phyloP scores from a whole-genome alignment of 1,140 invertebrate genomes.

The Orius insidiosus region DNA sequence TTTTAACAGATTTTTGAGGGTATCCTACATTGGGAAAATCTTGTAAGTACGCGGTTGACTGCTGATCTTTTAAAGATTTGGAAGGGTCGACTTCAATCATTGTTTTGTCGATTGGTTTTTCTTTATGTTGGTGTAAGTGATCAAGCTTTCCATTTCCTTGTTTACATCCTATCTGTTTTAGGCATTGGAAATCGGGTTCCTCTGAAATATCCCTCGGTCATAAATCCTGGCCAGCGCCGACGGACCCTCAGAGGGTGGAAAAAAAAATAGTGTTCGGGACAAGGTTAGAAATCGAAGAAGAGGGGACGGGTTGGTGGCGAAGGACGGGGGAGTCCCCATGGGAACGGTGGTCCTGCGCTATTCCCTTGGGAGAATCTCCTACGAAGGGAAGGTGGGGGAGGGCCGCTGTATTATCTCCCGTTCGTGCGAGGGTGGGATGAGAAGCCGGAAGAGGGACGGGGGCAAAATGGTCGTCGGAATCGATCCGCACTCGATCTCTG shows the following conservation, averaged over 20 bases:
- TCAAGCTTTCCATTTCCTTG: too few relatives aligned
- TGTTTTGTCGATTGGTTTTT: too few relatives aligned
- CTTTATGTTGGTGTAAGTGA: too few relatives aligned
- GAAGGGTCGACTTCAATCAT: too few relatives aligned
- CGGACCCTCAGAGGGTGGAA: background rate
- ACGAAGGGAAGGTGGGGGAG: background rate
- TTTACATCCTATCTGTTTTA: too few relatives aligned
- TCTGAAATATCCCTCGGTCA: too few relatives aligned
- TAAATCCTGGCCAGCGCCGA: too few relatives aligned
- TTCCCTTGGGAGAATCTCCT: slow-evolving; percentile 9
- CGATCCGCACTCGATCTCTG: slow-evolving; percentile 7
- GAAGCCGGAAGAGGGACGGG: background rate
- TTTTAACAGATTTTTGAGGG: too few relatives aligned
- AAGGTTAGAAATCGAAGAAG: slow-evolving; percentile 11
- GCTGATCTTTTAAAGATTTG: too few relatives aligned
- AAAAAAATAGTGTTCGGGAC: slow-evolving; percentile 12
- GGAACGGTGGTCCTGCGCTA: slow-evolving; percentile 11
- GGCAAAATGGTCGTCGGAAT: slow-evolving; percentile 10
- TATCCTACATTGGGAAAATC: too few relatives aligned
- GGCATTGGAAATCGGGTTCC: too few relatives aligned
- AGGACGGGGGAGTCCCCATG: slow-evolving; percentile 7
- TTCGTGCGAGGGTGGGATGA: slow-evolving; percentile 1
- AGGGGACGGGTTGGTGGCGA: slow-evolving; percentile 1
- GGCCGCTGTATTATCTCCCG: slow-evolving; percentile 5
- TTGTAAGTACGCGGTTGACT: too few relatives aligned